phyloP scores from a whole-genome alignment of 2,797 vertebrate species.

The Erethizon dorsatum region DNA sequence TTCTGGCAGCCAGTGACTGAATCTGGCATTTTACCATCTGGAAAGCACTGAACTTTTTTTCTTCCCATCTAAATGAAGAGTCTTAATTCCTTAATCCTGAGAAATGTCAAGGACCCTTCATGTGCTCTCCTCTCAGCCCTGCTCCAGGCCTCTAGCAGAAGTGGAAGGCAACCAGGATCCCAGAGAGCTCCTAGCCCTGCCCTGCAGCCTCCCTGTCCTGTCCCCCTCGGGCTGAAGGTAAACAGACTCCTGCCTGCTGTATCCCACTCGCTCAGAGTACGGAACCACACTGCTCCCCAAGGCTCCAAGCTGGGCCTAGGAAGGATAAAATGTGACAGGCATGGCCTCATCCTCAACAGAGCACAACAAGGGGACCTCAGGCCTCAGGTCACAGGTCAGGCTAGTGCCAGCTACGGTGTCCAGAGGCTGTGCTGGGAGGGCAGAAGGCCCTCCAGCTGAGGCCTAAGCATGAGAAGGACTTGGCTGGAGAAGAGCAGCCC shows the following conservation, averaged over 20 bases:
- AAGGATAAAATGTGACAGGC: not conserved
- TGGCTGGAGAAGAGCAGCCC: not conserved
- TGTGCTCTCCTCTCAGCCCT: not conserved
- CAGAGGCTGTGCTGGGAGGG: not conserved
- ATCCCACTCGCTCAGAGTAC: not conserved
- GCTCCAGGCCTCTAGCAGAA: not conserved
- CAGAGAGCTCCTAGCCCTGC: not conserved
- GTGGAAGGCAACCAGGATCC: not conserved
- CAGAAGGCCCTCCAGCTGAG: not conserved
- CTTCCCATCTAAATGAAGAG: not conserved
- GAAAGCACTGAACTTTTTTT: not conserved
- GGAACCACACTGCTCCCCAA: not conserved
- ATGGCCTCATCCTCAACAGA: no score
- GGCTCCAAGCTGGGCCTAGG: not conserved
- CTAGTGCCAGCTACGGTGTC: rapidly evolving
- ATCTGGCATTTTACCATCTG: constrained; percentile 62
- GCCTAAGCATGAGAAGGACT: not conserved
- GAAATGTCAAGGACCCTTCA: constrained; percentile 54
- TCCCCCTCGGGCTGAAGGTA: not conserved
- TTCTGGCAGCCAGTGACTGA: constrained; percentile 9
- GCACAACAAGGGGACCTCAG: no score
- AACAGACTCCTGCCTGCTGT: no score
- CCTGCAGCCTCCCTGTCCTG: not conserved
- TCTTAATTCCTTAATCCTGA: constrained; percentile 60
- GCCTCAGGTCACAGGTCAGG: not conserved